A percentile compares a stretch with the other conserved stretches of the same genome.
phyloP scores from a whole-genome alignment of 2,113 vertebrate genomes.

The Phaethon lepturus region DNA sequence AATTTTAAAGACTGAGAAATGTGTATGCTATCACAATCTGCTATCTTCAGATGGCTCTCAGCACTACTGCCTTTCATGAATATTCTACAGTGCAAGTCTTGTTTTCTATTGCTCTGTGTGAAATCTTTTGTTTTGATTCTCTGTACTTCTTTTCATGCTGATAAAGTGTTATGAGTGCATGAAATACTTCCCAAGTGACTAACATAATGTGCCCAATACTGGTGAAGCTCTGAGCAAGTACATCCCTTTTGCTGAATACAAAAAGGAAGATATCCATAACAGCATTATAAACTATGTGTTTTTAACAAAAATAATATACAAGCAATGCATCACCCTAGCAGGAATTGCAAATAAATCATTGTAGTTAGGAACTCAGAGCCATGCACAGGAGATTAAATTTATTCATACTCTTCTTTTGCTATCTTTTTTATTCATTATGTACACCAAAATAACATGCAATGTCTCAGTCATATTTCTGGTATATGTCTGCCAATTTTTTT shows the following conservation, averaged over 20 bases:
- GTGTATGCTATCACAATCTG: background rate
- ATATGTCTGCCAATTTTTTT: background rate
- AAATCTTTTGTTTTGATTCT: constrained; percentile 55
- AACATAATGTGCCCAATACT: background rate
- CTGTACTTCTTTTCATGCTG: background rate
- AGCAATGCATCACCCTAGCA: background rate
- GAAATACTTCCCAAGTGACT: constrained; percentile 49
- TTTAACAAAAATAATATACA: constrained; percentile 10
- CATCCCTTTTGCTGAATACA: background rate
- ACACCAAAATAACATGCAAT: background rate
- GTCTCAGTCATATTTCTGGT: background rate
- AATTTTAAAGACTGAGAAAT: constrained; percentile 44
- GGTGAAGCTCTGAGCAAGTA: background rate
- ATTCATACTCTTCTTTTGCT: background rate
- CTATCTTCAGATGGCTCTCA: background rate
- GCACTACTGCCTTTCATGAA: constrained; percentile 10
- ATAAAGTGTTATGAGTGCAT: constrained; percentile 33
- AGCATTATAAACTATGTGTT: background rate
- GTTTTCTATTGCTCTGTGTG: constrained; percentile 11
- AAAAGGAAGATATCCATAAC: background rate
- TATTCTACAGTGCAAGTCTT: constrained; percentile 10
- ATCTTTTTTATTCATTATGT: background rate
- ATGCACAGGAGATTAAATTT: background rate
- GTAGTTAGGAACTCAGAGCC: background rate
- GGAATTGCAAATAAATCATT: background rate